Evolutionary conservation across 2,888 invertebrate species (phyloP), one percentile per base, ranked within the genome.

Genomic region (Choristoneura rosaceana): DNA sequence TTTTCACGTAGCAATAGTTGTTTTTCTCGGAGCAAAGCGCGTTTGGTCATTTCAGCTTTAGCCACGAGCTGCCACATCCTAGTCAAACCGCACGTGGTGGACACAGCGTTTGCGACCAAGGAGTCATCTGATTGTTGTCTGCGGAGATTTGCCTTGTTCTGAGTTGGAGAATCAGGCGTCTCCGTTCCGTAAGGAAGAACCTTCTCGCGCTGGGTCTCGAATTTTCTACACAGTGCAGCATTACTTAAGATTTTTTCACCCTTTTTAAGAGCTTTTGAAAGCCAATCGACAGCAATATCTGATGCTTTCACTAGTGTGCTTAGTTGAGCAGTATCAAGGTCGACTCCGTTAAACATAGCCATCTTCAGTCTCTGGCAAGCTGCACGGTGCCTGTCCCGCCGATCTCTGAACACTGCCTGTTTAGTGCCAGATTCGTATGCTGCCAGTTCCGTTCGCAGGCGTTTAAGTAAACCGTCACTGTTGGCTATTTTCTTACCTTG

Each of bases 201-300:
- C 79, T 94, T 94, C 83, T 95, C 95, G 12, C 90, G 86, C 75
- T 92, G 91, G 0, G 95, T 95, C 86, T 95, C 95, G 78, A 92
- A 94, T 82, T 95, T 95, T 47, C 94, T 85, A 76, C 95, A 95
- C n/a, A 94, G 86, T 33, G 90, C 89, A 38, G 93, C 91, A 75
- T 95, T 79, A 38, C 93, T 91, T 62, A 95, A 79, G 62, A 95
- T 92, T 78, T 91, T 92, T 73, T 94, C 92, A 4, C 94, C 95
- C 81, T 94, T 95, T 70, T 86, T 84, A 45, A 83, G 80, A 0
- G 93, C 87, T 3, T 79, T 79, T 75, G 90, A 83, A 3, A 95
- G 80, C 88, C 92, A 88, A 74, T 90, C 88, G 0, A 93, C 76
- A 12, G 90, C 76, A n/a, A 84, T 83, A 74, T 94, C 91, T 0